Conservation (phyloP, 2,113 vertebrate genomes). For the Formicarius rufipectus region DNA sequence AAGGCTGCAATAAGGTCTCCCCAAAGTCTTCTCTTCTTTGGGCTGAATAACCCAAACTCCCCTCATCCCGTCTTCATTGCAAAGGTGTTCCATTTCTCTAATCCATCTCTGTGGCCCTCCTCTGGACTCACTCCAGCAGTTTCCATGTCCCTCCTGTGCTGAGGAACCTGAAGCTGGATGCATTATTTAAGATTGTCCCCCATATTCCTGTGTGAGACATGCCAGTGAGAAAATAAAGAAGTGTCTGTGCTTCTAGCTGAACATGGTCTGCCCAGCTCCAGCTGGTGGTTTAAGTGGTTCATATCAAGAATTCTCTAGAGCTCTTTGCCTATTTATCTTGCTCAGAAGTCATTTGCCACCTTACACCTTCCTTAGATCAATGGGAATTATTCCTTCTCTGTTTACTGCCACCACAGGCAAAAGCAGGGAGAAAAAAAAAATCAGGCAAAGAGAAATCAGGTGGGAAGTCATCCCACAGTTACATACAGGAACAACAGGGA, state of each 20-base stretch:
- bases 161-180: neutral
- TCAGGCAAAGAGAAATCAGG: neutral
- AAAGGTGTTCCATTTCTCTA: neutral
- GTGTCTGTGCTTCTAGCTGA: neutral
- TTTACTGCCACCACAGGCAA: neutral
- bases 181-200: neutral
- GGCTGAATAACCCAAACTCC: neutral
- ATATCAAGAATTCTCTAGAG: neutral
- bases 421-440: neutral
- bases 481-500: neutral
- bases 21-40: neutral
- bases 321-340: neutral
- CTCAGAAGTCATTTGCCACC: neutral
- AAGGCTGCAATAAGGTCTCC: neutral
- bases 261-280: neutral
- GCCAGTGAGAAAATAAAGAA: neutral
- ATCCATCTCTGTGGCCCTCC: neutral
- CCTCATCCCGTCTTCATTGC: neutral
- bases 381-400: neutral
- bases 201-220: neutral
- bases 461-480: neutral
- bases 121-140: neutral
- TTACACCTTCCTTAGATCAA: neutral
- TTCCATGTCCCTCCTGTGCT: no score
- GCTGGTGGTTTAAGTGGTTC: neutral